phyloP scores from a whole-genome alignment of 2,888 invertebrate genomes.

The Acholoe squamosa region DNA sequence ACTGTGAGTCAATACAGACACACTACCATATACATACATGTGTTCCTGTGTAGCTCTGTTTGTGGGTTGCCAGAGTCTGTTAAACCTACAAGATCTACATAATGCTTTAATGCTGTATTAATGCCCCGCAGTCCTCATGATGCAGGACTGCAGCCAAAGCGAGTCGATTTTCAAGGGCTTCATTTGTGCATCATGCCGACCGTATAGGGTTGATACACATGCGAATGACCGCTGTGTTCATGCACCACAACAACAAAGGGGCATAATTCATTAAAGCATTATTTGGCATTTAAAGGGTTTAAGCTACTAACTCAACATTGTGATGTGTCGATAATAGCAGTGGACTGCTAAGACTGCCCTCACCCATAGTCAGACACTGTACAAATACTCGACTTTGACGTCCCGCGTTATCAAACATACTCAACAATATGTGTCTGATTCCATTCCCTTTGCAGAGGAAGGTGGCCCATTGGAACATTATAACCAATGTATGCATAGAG shows the following conservation, averaged over 20 bases:
- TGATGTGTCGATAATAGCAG: background rate
- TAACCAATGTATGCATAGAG: conserved; percentile 14
- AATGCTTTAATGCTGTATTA: no score
- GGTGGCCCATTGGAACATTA: background rate
- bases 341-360: background rate
- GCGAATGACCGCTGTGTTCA: no score
- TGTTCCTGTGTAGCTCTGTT: background rate
- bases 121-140: no score
- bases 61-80: background rate
- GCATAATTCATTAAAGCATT: no score
- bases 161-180: no score
- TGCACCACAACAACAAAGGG: no score
- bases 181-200: no score
- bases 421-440: conserved; percentile 14
- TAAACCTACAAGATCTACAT: no score
- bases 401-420: background rate
- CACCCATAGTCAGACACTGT: background rate
- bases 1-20: background rate
- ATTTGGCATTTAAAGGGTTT: no score
- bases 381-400: background rate
- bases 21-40: background rate
- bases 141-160: no score
- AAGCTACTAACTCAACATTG: conserved; percentile 29
- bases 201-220: no score
- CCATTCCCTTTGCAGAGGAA: background rate